These are phyloP conservation scores for Zenarchopterus dispar DNA, from an alignment of 2,797 vertebrate species.

Conservation along the genomic window DNA sequence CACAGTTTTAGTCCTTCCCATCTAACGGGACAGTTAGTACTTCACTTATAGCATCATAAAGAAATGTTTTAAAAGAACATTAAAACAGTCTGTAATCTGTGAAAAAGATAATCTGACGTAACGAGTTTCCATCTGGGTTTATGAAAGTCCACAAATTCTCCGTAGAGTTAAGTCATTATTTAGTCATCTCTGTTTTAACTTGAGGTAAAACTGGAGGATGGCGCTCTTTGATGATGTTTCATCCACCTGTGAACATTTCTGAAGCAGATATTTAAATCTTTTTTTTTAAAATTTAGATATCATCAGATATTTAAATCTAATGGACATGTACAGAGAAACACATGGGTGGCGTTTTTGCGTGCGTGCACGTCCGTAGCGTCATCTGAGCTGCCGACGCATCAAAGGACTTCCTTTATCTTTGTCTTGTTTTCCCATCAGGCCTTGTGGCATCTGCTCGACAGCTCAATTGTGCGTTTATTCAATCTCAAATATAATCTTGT, in stretches of 20 bases:
- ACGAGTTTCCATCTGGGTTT: background rate
- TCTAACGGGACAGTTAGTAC: too few species aligned
- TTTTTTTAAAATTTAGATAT: too few species aligned
- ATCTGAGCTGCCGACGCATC: background rate
- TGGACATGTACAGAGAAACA: background rate
- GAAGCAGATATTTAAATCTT: background rate
- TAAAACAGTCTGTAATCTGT: too few species aligned
- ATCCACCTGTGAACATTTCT: background rate
- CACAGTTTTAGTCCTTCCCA: too few species aligned
- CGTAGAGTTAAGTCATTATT: background rate
- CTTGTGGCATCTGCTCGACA: background rate
- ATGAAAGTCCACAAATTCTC: background rate
- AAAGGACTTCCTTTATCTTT: background rate
- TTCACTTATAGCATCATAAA: too few species aligned
- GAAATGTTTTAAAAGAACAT: background rate
- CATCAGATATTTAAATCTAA: background rate
- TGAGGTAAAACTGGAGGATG: background rate
- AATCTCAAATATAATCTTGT: background rate
- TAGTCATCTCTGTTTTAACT: background rate
- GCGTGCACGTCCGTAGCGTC: background rate
- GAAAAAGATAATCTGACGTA: background rate
- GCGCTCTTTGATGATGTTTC: background rate
- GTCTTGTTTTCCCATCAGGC: conserved; percentile 5
- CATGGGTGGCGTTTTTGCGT: background rate
- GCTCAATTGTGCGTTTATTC: background rate